Evolutionary conservation across 1,140 invertebrate species (phyloP), one percentile per base, ranked within the genome.

Genomic region (Carposina sasakii): DNA sequence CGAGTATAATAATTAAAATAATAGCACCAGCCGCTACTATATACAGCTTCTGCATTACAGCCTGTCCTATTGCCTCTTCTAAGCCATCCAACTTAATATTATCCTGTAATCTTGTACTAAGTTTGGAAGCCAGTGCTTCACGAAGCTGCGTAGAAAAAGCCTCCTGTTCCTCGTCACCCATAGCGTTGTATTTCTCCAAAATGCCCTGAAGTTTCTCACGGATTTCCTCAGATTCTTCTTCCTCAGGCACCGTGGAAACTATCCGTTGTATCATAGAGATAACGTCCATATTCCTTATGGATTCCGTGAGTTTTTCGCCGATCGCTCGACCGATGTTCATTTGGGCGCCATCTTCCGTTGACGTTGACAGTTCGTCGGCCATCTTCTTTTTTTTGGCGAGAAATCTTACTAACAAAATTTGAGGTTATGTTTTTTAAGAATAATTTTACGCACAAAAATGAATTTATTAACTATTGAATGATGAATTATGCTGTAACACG

Each of bases 111-210:
- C 70, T 76, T 36, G 24, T 40, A 2, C 50, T 48, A 8, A 83
- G 28, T 46, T 74, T 81, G 0, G 34, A 57, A 1, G 57, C 56
- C 0, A 84, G 39, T 0, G 66, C 62, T 0, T 76, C 71, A 40
- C 78, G 74, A 2, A 76, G 49, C 33, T 76, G 54, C 0, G 41
- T 26, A 0, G 73, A 37, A 30, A 88, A 86, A 5, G 71, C 33
- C 2, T 46, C 40, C 13, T 78, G 85, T 2, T 85, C 81, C 0
- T 70, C 60, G 1, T 74, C 64, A 1, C 52, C 34, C 58, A 88
- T 60, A 2, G 55, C 37, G n/a, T 74, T 59, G 41, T 81, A 87
- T 23, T 76, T 60, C 1, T 64, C 33, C 1, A 85, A 21, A 2
- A 87, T 59, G 0, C 55, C 62, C 8, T 63, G 48, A 1, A 87